Evolutionary conservation across 2,888 invertebrate species (phyloP), one percentile per base, ranked within the genome.

Genomic region (Lasiommata megera): DNA sequence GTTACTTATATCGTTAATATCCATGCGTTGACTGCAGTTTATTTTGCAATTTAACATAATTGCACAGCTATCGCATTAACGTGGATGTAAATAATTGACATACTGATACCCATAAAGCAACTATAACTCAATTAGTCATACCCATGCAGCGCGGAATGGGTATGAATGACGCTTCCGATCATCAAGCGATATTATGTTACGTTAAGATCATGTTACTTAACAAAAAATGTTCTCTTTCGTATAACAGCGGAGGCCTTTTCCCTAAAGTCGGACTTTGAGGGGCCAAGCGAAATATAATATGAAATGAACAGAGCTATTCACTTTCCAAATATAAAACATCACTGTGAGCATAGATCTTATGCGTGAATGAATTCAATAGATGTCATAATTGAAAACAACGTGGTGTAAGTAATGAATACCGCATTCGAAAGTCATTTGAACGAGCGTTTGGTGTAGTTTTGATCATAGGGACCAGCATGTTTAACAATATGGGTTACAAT

Each of bases 21-120:
- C 16, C 11, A 40, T 8, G 38, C 51, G 11, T 38, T 48, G 23
- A 11, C 48, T 37, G 28, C 28, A 36, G 57, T 54, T 60, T 57
- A 57, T 54, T 18, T 46, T 50, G 36, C 44, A 57, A 60, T 57
- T 36, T 46, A 51, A 11, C 43, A 36, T 57, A 51, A 57, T 58
- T 54, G 23, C 18, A 34, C 11, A 43, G 53, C n/a, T 41, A 46
- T 53, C 34, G 18, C 36, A 37, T 36, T 23, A 37, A 37, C 18
- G 9, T 48, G 23, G 36, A 48, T 23, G 36, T 48, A 23, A 48
- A 48, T 31, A 31, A 31, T 34, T 34, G 34, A 46, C 31, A 31
- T 46, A 29, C 16, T 29, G 16, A 46, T 46, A 46, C 14, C 16
- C 14, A 16, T 18, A 41, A n/a, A 40, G 8, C 18, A 48, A 37